These are phyloP conservation scores for Tragelaphus imberbis DNA, from an alignment of 2,113 vertebrate species.

Conservation along the genomic window DNA sequence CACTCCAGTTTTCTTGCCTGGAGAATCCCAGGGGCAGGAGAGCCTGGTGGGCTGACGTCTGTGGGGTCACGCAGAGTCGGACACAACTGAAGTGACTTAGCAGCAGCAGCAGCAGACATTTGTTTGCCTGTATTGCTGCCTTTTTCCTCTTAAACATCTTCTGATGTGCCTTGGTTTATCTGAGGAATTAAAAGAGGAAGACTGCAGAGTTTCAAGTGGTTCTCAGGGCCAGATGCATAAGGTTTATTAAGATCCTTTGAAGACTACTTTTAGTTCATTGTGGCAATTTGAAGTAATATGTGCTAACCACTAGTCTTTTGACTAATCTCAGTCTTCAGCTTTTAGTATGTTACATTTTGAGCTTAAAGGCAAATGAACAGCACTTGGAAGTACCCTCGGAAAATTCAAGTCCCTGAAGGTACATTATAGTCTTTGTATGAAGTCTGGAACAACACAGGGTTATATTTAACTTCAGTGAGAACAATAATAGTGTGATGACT, in stretches of 20 bases:
- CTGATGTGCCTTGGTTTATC: not conserved
- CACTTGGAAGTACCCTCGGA: not conserved
- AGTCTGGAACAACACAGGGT: not conserved
- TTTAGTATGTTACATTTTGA: constrained; percentile 11
- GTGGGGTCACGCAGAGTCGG: too few species aligned
- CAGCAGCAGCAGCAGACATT: too few species aligned
- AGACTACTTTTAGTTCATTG: not conserved
- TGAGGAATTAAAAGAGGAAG: not conserved
- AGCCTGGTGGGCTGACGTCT: too few species aligned
- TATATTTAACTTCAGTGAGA: not conserved
- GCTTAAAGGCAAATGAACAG: not conserved
- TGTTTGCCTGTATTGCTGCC: not conserved
- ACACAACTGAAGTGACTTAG: too few species aligned
- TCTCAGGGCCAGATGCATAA: not conserved
- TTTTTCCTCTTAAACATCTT: not conserved
- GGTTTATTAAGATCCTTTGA: not conserved
- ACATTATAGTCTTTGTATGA: not conserved
- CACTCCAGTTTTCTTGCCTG: too few species aligned
- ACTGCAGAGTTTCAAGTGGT: not conserved
- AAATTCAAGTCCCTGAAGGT: not conserved
- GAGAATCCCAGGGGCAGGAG: too few species aligned
- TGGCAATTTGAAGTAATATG: not conserved
- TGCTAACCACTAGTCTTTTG: not conserved
- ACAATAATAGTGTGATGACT: not conserved
- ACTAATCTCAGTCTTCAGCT: not conserved